Evolutionary conservation across 2,888 invertebrate genomes (phyloP), one percentile per base, ranked within the genome.

Genomic region (Drosophila koepferae): DNA sequence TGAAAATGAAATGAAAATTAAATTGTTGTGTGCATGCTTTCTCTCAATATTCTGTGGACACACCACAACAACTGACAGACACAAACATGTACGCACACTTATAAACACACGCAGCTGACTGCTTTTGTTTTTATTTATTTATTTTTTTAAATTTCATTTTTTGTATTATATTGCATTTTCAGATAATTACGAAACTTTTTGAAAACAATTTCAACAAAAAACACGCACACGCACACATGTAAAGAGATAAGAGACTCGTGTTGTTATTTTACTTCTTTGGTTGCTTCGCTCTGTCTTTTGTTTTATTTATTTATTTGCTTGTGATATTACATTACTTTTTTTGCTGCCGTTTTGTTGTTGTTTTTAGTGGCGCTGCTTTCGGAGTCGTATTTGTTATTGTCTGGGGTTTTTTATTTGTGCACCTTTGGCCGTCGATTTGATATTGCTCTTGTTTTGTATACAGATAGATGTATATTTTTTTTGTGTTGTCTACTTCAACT

Each of bases 401-500:
- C n/a, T 34, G 18, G 6, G 41, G 23, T n/a, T 12, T 38, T 6
- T 58, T 38, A 12, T 16, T 44, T 8, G 18, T 56, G 56, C 44
- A 55, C 65, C 31, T 53, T 67, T 67, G 63, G 46, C 49, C 23
- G n/a, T 72, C 64, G 51, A 54, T 74, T 77, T 71, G 63, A 51
- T 46, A 65, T 70, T 66, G 75, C 72, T 68, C 58, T 49, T 63
- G 60, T 70, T 67, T 82, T n/a, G 31, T n/a, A n/a, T 31, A 31
- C 2, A 31, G 16, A 49, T 31, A 49, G 1, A 70, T 74, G 63
- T 72, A 40, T 58, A 51, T 69, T 20, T 36, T 31, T 67, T 60
- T 70, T 80, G 80, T 85, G 85, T 82, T 89, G 89, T 77, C 85
- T 84, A 87, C 85, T 89, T 87, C 88, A 86, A 87, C 86, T 89